These are phyloP conservation scores for Rhynchopsitta pachyrhyncha DNA, from an alignment of 2,113 vertebrate genomes.

Conservation along the genomic window DNA sequence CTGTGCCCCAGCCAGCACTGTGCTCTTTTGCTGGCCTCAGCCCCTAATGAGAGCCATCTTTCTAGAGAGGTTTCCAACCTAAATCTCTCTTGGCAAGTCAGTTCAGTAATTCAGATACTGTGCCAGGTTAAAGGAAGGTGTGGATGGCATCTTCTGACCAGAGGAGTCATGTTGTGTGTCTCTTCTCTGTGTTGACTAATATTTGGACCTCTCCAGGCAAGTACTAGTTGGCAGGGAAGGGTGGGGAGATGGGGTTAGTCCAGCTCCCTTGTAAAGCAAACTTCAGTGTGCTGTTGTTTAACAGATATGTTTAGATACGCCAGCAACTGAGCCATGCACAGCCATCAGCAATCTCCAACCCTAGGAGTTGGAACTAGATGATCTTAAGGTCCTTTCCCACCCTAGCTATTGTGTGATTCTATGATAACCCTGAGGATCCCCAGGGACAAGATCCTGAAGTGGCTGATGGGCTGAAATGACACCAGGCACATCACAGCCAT, in stretches of 20 bases:
- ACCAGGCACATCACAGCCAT: neutral
- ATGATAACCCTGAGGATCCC: neutral
- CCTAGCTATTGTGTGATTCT: neutral
- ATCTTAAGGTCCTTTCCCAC: neutral
- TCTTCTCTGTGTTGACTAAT: neutral
- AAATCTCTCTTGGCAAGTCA: conserved; percentile 16
- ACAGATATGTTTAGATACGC: neutral
- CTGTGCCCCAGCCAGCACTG: conserved; percentile 2
- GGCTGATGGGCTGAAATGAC: neutral
- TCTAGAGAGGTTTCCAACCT: conserved; percentile 13
- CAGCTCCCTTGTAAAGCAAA: neutral
- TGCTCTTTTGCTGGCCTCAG: neutral
- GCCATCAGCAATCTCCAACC: neutral
- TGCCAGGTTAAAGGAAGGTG: conserved; percentile 11
- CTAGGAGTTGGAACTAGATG: neutral
- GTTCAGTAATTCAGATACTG: neutral
- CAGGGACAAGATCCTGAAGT: neutral
- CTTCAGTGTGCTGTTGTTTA: neutral
- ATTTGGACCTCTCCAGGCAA: neutral
- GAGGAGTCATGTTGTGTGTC: neutral
- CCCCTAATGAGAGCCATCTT: conserved; percentile 47
- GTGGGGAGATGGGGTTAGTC: neutral
- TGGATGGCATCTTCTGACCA: neutral
- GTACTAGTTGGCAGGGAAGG: neutral
- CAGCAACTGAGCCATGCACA: neutral